Percentiles rank a stretch among this genome's conserved stretches.
Conservation (phyloP, 2,888 invertebrate genomes). For the Eupithecia subfuscata region DNA sequence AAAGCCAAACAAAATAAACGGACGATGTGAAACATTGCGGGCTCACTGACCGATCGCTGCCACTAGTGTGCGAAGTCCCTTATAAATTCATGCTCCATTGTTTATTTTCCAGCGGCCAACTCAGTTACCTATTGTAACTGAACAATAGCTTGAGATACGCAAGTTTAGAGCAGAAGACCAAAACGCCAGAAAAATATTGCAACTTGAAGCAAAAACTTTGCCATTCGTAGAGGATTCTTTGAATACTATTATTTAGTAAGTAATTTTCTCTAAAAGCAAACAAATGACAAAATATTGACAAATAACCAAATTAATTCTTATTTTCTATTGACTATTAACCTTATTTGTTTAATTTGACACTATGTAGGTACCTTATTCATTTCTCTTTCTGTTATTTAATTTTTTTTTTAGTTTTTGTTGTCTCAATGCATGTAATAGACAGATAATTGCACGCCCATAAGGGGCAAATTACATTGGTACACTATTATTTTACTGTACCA, state of each 20-base stretch:
- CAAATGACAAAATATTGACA: too few relatives aligned
- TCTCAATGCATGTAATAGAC: too few relatives aligned
- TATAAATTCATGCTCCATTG: conserved; percentile 80
- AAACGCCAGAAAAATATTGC: conserved; percentile 32
- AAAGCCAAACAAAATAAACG: neutral
- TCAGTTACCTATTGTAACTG: conserved; percentile 74
- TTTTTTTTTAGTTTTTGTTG: too few relatives aligned
- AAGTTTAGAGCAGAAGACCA: conserved; percentile 62
- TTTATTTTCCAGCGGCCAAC: conserved; percentile 73
- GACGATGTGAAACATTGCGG: neutral
- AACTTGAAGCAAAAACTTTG: conserved; percentile 13
- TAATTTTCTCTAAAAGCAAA: conserved; percentile 18
- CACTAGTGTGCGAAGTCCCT: conserved; percentile 53
- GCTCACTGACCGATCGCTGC: conserved; percentile 1
- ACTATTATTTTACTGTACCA: too few relatives aligned
- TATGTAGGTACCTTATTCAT: too few relatives aligned
- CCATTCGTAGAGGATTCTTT: conserved; percentile 15
- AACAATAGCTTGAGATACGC: conserved; percentile 74
- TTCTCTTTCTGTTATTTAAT: too few relatives aligned
- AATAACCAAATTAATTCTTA: too few relatives aligned
- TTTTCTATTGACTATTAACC: too few relatives aligned
- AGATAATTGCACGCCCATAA: too few relatives aligned
- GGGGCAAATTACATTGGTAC: too few relatives aligned
- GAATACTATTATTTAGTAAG: conserved; percentile 5
- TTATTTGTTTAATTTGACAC: too few relatives aligned